phyloP scores from a whole-genome alignment of 2,113 vertebrate species.

The Rallus limicola region DNA sequence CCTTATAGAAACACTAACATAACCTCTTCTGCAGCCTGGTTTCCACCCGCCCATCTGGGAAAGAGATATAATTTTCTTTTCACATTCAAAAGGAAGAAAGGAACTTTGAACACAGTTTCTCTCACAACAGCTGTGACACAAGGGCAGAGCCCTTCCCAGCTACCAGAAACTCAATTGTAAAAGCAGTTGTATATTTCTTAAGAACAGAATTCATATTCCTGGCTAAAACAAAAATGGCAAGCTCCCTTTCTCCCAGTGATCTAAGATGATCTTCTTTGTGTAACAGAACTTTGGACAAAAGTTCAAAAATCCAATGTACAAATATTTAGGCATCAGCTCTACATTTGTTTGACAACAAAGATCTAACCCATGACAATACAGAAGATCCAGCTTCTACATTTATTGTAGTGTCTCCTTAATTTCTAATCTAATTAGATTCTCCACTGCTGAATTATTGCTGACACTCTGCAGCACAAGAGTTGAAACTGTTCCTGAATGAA shows the following conservation, averaged over 20 bases:
- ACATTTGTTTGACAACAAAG: background rate
- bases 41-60: background rate
- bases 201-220: background rate
- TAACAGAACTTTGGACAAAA: background rate
- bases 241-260: accelerated
- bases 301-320: background rate
- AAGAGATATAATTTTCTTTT: background rate
- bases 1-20: background rate
- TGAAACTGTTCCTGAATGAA: background rate
- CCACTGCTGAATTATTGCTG: background rate
- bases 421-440: background rate
- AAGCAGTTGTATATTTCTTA: background rate
- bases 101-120: background rate
- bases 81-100: background rate
- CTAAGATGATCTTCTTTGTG: background rate
- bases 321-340: background rate
- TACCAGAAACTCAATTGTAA: background rate
- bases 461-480: background rate
- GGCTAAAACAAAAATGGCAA: background rate
- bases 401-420: background rate
- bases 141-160: background rate
- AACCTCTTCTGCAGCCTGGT: background rate
- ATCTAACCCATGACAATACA: background rate
- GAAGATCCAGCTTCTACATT: background rate
- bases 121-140: background rate